Percentiles rank a stretch among this genome's conserved stretches.
phyloP scores from a whole-genome alignment of 2,113 vertebrate genomes.

The Dasyornis broadbenti region DNA sequence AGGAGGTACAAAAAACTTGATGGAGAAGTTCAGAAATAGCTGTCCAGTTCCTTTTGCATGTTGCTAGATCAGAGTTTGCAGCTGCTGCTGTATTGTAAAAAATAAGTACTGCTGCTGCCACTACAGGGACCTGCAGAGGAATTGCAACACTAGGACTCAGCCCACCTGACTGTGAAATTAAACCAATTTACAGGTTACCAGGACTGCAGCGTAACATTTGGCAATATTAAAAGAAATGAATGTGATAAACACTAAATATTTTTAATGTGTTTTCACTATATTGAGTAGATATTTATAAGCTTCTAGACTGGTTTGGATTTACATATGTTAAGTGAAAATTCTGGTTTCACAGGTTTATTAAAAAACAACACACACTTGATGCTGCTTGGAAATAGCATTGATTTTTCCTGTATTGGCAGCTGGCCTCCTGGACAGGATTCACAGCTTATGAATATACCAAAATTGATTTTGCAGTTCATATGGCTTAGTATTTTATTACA shows the following conservation, averaged over 20 bases:
- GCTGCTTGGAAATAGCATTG: background rate
- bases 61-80: background rate
- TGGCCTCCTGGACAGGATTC: constrained; percentile 9
- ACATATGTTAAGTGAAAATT: background rate
- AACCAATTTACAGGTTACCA: background rate
- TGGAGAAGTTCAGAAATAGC: background rate
- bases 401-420: background rate
- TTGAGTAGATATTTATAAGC: background rate
- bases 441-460: constrained; percentile 1
- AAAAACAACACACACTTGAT: background rate
- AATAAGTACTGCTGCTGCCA: background rate
- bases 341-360: background rate
- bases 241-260: background rate
- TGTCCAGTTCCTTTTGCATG: background rate
- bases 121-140: background rate
- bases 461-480: constrained; percentile 11
- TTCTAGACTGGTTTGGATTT: background rate
- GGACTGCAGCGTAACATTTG: background rate
- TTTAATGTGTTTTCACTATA: background rate
- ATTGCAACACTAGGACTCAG: background rate
- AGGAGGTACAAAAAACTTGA: background rate
- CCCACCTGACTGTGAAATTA: background rate
- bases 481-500: background rate
- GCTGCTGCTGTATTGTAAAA: background rate
- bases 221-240: background rate